Evolutionary conservation across 1,140 invertebrate species (phyloP), one percentile per base, ranked within the genome.

Genomic region (Trialeurodes vaporariorum): DNA sequence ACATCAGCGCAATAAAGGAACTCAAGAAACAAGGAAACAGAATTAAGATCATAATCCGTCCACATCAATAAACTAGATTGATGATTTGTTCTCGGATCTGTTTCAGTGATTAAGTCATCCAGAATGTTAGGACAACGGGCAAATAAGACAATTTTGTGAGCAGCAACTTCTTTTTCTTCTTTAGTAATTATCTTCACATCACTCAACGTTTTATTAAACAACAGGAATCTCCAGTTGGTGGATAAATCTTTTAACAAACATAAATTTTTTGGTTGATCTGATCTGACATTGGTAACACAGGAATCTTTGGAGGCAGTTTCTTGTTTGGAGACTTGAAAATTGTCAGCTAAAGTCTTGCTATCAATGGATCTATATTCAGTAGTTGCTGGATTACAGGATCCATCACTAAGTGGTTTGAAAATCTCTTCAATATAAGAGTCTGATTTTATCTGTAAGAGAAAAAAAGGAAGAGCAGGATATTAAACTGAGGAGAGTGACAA

Each of bases 121-220:
- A 70, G 65, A 64, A 71, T 68, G 59, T 34, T 59, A 12, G 69
- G 67, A 59, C 69, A 71, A 40, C 71, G 67, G 13, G 63, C 69
- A 61, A 61, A 34, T 26, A 73, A 27, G 0, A 73, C 71, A 25
- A 73, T 21, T 62, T 64, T 68, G 34, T 73, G 72, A 49, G 67
- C 66, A 65, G 64, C 65, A 67, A 73, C 69, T 40, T 58, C 64
- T 59, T 34, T 61, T 64, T 67, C 65, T 23, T 73, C 66, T 69
- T 72, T 70, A 13, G 65, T 34, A 40, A 58, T 64, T 23, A 73
- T 68, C 11, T 27, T 68, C 1, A 73, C 34, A 63, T 73, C 72
- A 69, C 72, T 73, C 27, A 72, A 61, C 24, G 60, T 34, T 27
- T 67, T 25, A 49, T 69, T 72, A 13, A 66, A 65, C 26, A 73